phyloP scores from a whole-genome alignment of 2,888 invertebrate genomes.

The Orchestes rusci region DNA sequence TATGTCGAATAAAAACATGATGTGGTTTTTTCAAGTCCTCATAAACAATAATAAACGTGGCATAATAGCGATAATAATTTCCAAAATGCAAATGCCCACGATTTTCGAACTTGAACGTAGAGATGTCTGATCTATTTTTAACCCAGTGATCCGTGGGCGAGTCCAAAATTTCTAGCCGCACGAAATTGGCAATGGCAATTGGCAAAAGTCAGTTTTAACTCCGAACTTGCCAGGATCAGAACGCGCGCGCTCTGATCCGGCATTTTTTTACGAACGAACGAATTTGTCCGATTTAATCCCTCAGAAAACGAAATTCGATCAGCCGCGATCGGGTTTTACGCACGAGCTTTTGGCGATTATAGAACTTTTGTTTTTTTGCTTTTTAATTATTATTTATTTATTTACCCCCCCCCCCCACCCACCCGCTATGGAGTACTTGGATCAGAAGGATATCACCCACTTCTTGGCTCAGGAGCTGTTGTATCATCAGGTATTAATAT shows the following conservation, averaged over 20 bases:
- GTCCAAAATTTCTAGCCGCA: constrained; percentile 41
- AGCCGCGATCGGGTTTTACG: constrained; percentile 16
- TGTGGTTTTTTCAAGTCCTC: too few species aligned
- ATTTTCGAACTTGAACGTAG: not conserved
- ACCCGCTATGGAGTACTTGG: constrained; percentile 49
- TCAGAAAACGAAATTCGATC: constrained; percentile 3
- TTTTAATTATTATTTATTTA: too few species aligned
- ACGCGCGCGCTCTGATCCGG: constrained; percentile 32
- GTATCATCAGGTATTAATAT: constrained; percentile 63
- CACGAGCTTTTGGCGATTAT: constrained; percentile 9
- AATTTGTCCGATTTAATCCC: constrained; percentile 24
- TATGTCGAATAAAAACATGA: too few species aligned
- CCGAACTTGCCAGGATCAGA: constrained; percentile 40
- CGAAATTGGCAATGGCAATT: constrained; percentile 24
- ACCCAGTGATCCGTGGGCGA: constrained; percentile 39
- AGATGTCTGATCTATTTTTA: constrained; percentile 18
- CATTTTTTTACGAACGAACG: constrained; percentile 39
- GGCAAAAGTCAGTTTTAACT: constrained; percentile 31
- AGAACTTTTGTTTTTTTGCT: constrained; percentile 1
- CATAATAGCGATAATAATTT: too few species aligned
- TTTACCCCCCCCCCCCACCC: too few species aligned
- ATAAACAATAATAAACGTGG: too few species aligned
- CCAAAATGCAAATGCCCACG: too few species aligned
- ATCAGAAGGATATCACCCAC: constrained; percentile 78
- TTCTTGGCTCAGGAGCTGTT: constrained; percentile 80